A percentile compares a stretch with the other conserved stretches of the same genome.
Conservation (phyloP, 30 jellyfish, hydroid and myxozoan genomes). For the Turritopsis dohrnii region DNA sequence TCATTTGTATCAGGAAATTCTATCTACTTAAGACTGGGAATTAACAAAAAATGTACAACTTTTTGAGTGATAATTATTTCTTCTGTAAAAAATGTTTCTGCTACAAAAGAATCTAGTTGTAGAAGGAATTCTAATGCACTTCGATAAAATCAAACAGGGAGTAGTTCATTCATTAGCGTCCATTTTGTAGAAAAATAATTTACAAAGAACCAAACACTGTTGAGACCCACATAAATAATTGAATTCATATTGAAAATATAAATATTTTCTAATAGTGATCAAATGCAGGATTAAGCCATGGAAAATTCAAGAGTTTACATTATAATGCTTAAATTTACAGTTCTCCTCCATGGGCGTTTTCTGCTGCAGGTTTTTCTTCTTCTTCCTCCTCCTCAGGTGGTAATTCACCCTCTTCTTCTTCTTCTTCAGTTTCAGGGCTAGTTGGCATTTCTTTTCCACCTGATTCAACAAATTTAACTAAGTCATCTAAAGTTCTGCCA, state of each 20-base stretch:
- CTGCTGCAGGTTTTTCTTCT: constrained; percentile 46
- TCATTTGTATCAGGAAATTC: too few species aligned
- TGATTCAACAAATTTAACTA: constrained; percentile 83
- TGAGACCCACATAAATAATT: background rate
- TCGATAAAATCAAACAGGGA: background rate
- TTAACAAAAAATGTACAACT: too few species aligned
- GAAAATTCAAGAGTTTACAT: background rate
- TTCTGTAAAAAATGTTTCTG: background rate
- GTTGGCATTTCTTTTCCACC: constrained; percentile 79
- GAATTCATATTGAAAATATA: background rate
- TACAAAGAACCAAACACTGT: background rate
- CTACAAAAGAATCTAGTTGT: background rate
- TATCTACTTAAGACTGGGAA: too few species aligned
- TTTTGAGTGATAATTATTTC: background rate
- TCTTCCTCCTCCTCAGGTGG: constrained; percentile 55
- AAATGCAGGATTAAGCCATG: background rate
- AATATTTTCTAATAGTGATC: background rate
- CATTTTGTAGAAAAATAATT: background rate
- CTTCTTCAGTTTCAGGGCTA: constrained; percentile 49
- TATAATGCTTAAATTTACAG: constrained; percentile 18
- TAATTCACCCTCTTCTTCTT: constrained; percentile 52
- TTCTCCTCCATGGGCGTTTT: constrained; percentile 57
- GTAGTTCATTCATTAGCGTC: background rate
- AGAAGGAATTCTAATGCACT: background rate
- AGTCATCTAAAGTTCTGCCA: constrained; percentile 92